These are phyloP conservation scores for Ailuropoda melanoleuca DNA, from an alignment of 2,113 vertebrate genomes.

Conservation along the genomic window DNA sequence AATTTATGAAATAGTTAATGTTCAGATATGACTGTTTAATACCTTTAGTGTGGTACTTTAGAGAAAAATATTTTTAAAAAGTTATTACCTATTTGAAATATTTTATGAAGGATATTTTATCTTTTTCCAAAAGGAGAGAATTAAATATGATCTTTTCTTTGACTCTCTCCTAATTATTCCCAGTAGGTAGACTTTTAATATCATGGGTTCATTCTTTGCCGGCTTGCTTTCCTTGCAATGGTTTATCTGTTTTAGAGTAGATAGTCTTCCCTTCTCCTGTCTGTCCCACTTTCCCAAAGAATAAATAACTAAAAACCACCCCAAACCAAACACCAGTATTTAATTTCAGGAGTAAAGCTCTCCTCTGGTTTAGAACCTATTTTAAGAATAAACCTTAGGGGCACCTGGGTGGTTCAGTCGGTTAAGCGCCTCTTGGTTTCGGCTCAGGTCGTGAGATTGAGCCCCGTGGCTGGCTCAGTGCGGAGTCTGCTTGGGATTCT, in stretches of 20 bases:
- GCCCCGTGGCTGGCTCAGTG: not conserved
- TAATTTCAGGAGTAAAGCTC: slow-evolving; percentile 8
- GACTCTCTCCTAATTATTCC: not conserved
- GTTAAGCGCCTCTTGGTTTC: not conserved
- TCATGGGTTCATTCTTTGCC: not conserved
- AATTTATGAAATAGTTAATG: slow-evolving; percentile 44
- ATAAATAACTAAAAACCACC: slow-evolving; percentile 10
- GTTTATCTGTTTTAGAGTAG: slow-evolving; percentile 30
- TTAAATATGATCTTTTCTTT: not conserved
- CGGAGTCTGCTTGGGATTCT: not conserved
- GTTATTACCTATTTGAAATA: slow-evolving; percentile 21
- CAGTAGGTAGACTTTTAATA: not conserved
- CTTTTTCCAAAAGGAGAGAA: slow-evolving; percentile 32
- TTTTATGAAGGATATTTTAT: not conserved
- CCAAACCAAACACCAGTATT: not conserved
- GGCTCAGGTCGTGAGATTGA: not conserved
- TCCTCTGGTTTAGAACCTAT: slow-evolving; percentile 5
- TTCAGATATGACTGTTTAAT: slow-evolving; percentile 13
- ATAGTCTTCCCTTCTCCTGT: slow-evolving; percentile 9
- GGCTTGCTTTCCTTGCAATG: not conserved
- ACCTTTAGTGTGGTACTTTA: not conserved
- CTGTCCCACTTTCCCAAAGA: not conserved
- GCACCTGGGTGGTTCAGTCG: not conserved
- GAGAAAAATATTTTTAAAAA: slow-evolving; percentile 53
- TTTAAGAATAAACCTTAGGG: not conserved